Base-by-base conservation (phyloP, 2,113 vertebrate genomes). In the Ivindomyrus marchei region DNA sequence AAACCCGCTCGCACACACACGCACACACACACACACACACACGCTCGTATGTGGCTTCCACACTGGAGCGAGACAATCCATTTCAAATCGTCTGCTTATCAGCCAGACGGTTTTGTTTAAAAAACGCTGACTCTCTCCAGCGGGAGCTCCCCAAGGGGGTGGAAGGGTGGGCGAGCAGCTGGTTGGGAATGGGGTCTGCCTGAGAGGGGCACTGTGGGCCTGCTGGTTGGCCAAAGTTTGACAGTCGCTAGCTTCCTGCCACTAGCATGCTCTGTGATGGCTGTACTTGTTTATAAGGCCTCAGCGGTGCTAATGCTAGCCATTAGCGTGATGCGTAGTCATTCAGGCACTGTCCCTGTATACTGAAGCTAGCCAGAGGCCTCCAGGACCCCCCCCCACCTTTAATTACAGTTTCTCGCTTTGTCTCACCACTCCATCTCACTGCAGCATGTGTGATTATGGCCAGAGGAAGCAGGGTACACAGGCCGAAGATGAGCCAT, bases 281-380 rank as follows among this genome's bases (percentile, higher is more conserved):
- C 86, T 90, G n/a, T 80, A 91, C 83, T 56, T 87, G 50, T 49
- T 91, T 84, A 88, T 90, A 91, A 91, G 91, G 80, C 66, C 87
- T 53, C 83, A n/a, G 31, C 9, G 10, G 31, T 0, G 31, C 31
- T 77, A 77, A 77, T 36, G 31, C 31, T 58, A 31, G 0, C 56
- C 8, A 62, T 62, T 91, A 88, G 80, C 85, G 90, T 91, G 92
- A 91, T 89, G 56, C 31, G 66, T 70, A 88, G 89, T 47, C 74
- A 52, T 90, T 88, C 70, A 89, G 84, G 62, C 47, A 74, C 89
- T 88, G 39, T 45, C 2, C 31, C 21, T 9, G 80, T 10, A 24
- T 66, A 50, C 39, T 62, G 24, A 42, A 56, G 36, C 27, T 42
- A 36, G 27, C 4, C 45, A 47, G 89, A 85, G 80, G 80, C 36